Percentiles rank a stretch among this genome's conserved stretches.
These are phyloP conservation scores for human (Homo sapiens) DNA, from an alignment of 2,113 vertebrate species.

Conservation along the genomic window GRCh38 chr22:41881001-41881500, in stretches of 20 bases:
- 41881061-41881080: background rate
- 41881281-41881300: background rate
- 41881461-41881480: background rate
- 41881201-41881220: background rate
- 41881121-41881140: background rate
- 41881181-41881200: background rate
- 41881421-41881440: background rate
- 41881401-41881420: background rate
- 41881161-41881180: background rate
- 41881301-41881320: background rate
- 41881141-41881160: background rate
- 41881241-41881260: background rate
- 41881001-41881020: fast-evolving
- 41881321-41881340: background rate
- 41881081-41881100: background rate
- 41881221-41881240: background rate
- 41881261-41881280: background rate
- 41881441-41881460: background rate
- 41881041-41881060: fast-evolving
- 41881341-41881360: background rate
- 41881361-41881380: background rate
- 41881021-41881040: fast-evolving
- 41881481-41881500: background rate
- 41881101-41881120: background rate
- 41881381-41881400: background rate